phyloP scores from a whole-genome alignment of 1,140 invertebrate species.

The Rhagoletis pomonella region DNA sequence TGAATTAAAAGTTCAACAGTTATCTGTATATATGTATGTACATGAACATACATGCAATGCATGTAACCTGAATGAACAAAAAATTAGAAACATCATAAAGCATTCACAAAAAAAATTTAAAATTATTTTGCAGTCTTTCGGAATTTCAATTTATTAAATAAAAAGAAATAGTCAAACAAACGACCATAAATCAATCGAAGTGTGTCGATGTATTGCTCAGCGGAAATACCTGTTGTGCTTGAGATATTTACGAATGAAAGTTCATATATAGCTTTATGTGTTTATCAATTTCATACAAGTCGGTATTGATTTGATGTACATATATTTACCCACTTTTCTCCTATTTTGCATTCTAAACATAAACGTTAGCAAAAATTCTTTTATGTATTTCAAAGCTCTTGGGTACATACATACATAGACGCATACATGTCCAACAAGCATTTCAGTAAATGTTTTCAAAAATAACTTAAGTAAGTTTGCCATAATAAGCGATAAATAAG shows the following conservation, averaged over 20 bases:
- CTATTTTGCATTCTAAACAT: background rate
- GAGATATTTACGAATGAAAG: background rate
- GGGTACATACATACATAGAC: background rate
- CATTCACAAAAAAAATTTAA: no score
- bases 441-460: background rate
- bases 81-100: no score
- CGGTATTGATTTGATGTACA: background rate
- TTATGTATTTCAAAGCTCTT: background rate
- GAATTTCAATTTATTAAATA: no score
- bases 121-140: no score
- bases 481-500: no score
- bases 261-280: background rate
- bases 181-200: conserved; percentile 5
- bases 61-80: no score
- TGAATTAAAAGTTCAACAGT: background rate
- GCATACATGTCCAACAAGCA: no score
- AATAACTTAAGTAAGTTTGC: no score
- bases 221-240: background rate
- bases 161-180: background rate
- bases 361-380: background rate
- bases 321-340: background rate
- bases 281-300: background rate
- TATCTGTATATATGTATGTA: background rate
- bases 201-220: background rate
- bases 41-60: background rate